Conservation (phyloP, 1,140 invertebrate genomes). For the Drosophila neocordata region DNA sequence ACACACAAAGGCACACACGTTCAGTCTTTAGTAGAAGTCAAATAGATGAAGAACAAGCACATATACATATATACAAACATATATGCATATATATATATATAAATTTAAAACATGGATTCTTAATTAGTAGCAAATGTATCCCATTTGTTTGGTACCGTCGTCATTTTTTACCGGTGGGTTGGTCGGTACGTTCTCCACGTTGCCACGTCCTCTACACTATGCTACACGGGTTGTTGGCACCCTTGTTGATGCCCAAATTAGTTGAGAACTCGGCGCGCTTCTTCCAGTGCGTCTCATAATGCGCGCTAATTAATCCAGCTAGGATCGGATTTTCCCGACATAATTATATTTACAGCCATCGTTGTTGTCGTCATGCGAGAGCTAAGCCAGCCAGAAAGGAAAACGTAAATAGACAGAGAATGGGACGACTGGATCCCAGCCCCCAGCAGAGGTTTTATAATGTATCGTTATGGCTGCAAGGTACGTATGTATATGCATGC, state of each 20-base stretch:
- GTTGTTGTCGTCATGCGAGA: slow-evolving; percentile 47
- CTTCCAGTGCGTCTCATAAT: slow-evolving; percentile 71
- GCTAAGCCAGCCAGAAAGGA: slow-evolving; percentile 42
- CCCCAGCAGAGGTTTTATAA: slow-evolving; percentile 42
- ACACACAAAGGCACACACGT: background rate
- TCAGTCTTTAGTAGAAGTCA: slow-evolving; percentile 28
- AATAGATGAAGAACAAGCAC: slow-evolving; percentile 44
- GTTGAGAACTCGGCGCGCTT: slow-evolving; percentile 51
- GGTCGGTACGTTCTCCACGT: background rate
- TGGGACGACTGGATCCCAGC: slow-evolving; percentile 23
- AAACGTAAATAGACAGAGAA: background rate
- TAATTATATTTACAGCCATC: slow-evolving; percentile 80
- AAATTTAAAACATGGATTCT: slow-evolving; percentile 82
- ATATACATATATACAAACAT: background rate
- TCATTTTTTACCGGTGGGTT: slow-evolving; percentile 8
- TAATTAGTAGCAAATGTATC: slow-evolving; percentile 81
- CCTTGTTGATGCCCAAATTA: slow-evolving; percentile 44
- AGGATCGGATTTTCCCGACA: slow-evolving; percentile 81
- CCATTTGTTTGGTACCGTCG: slow-evolving; percentile 52
- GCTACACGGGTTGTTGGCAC: slow-evolving; percentile 51
- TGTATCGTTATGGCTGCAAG: slow-evolving; percentile 49
- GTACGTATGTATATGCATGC: slow-evolving; percentile 70
- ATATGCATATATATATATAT: slow-evolving; percentile 2
- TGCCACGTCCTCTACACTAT: slow-evolving; percentile 30
- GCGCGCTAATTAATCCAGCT: slow-evolving; percentile 82